Base-by-base conservation (phyloP, 2,113 vertebrate species). In the Amia ocellicauda region DNA sequence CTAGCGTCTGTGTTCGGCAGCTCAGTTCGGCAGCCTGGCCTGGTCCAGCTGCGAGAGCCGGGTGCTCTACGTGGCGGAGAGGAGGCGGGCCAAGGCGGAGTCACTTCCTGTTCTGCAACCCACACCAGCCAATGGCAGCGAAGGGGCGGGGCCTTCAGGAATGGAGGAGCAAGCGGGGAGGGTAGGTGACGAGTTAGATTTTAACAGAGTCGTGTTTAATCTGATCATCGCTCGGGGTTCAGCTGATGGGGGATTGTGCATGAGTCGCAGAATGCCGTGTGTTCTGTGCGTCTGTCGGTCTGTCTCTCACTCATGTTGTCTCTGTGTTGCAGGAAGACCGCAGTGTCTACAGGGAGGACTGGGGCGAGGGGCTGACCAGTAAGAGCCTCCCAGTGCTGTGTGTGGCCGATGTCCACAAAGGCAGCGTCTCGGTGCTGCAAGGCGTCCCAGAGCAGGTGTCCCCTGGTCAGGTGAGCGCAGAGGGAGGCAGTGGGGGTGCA, bases 31-130 rank as follows among this genome's bases (percentile, higher is more conserved):
- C n/a, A 80, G 78, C 50, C 63, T 91, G 72, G 84, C 80, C 1
- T 91, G 89, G 89, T 88, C 88, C 0, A 42, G 41, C 1, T 86
- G 84, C 74, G 88, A 88, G 60, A 72, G 63, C 43, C 84, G 73
- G 36, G 73, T 91, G 56, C 70, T 91, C 31, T 90, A 88, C 17
- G 50, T 90, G 3, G 89, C 88, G 8, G 89, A 91, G 75, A 83
- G 74, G 72, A 80, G 40, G 61, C 80, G 54, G 45, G 60, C 54
- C 4, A 49, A 49, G 27, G 27, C 26, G 3, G 54, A 47, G 23
- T 11, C 64, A 14, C 66, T 53, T 23, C 26, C 3, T 1, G 22
- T 53, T n/a, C n/a, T 23, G 16, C 40, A 56, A n/a, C 23, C 60
- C 1, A 36, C 66, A 57, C 17, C 16, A 41, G 29, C 40, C 43